Conservation (phyloP, 2,113 vertebrate species). For the Perognathus longimembris region DNA sequence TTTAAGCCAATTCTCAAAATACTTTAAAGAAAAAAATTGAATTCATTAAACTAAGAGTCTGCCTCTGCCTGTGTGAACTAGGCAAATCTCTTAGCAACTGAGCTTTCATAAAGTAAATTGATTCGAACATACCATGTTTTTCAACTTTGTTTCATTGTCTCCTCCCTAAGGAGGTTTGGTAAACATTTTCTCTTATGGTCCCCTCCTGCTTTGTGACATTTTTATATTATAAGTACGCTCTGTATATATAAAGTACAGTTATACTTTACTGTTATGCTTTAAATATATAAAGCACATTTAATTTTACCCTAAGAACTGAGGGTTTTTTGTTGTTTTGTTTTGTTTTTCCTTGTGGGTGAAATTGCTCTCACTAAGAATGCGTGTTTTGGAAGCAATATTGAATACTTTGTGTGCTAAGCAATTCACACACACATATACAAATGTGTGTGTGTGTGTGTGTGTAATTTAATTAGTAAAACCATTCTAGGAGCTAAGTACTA, state of each 20-base stretch:
- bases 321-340: not conserved
- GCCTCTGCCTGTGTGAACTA: not conserved
- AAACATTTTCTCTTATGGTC: not conserved
- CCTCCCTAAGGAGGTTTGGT: not conserved
- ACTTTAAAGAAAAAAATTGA: not conserved
- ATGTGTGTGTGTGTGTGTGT: too few relatives aligned
- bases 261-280: not conserved
- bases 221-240: not conserved
- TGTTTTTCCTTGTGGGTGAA: not conserved
- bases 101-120: slow-evolving; percentile 21
- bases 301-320: not conserved
- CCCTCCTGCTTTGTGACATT: not conserved
- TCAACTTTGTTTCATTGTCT: not conserved
- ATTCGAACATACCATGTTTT: not conserved
- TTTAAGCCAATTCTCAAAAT: slow-evolving; percentile 6
- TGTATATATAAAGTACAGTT: not conserved
- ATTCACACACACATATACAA: too few relatives aligned
- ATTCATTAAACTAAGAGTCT: not conserved
- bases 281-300: not conserved
- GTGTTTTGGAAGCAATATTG: not conserved
- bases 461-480: not conserved
- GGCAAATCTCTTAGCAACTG: not conserved
- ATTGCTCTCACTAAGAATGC: not conserved
- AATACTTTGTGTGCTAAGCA: not conserved
- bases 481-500: not conserved